Percentiles rank a stretch among this genome's conserved stretches.
phyloP scores from a whole-genome alignment of 2,113 vertebrate genomes.

The Furnarius figulus region DNA sequence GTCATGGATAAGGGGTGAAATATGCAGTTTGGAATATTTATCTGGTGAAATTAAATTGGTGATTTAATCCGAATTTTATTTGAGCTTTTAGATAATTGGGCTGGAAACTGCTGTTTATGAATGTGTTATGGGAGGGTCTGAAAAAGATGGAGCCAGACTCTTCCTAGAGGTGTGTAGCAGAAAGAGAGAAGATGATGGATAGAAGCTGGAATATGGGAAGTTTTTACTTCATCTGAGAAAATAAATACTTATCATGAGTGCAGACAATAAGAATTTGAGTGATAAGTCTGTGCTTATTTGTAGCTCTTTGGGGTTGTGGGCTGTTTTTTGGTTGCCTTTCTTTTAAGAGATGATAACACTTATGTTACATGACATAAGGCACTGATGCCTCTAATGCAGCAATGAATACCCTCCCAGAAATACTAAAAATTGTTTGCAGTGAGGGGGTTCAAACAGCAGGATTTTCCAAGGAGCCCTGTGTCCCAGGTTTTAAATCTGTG shows the following conservation, averaged over 20 bases:
- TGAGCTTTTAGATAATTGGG: not conserved
- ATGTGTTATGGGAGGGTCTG: not conserved
- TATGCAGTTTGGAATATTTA: not conserved
- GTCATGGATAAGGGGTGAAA: not conserved
- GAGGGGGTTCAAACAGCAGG: not conserved
- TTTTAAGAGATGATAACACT: not conserved
- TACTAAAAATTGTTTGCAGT: not conserved
- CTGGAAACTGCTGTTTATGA: not conserved
- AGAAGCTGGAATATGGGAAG: not conserved
- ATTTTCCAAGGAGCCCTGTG: not conserved
- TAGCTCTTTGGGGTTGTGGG: not conserved
- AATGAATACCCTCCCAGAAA: not conserved
- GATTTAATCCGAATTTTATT: not conserved
- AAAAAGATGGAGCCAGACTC: not conserved
- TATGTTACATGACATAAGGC: not conserved
- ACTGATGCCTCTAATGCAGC: not conserved
- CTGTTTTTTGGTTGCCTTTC: not conserved
- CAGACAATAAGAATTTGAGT: not conserved
- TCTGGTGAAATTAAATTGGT: not conserved
- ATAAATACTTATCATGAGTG: not conserved
- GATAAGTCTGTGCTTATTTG: not conserved
- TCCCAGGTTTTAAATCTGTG: not conserved
- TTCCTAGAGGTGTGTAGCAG: not conserved
- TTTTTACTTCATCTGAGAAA: not conserved
- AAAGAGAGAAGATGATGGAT: not conserved